Conservation (phyloP, 2,113 vertebrate species). For the Rhynchomys soricoides region DNA sequence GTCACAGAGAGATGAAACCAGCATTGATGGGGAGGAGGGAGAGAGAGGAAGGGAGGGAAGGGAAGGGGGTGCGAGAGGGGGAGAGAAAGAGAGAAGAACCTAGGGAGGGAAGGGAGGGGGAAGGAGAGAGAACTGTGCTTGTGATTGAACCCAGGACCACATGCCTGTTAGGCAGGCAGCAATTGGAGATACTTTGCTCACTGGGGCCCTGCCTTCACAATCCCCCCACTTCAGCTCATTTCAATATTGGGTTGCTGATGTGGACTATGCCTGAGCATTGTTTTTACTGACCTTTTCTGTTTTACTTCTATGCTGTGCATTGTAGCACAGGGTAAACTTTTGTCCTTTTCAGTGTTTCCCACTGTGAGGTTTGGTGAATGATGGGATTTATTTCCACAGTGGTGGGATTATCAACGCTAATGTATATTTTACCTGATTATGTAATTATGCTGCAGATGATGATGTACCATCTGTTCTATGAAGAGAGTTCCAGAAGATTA, state of each 20-base stretch:
- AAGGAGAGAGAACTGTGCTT: background rate
- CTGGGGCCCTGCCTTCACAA: too few species aligned
- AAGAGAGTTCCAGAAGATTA: background rate
- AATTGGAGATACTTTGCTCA: too few species aligned
- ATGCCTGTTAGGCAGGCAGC: background rate
- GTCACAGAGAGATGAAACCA: conserved; percentile 12
- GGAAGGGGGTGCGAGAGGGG: rapidly evolving
- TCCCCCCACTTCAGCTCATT: background rate
- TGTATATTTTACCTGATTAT: conserved; percentile 37
- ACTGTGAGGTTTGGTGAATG: conserved; percentile 6
- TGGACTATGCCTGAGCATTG: too few species aligned
- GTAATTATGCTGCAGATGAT: conserved; percentile 24
- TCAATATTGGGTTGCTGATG: too few species aligned
- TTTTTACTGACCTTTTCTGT: background rate
- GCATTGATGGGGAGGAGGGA: background rate
- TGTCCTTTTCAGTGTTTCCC: background rate
- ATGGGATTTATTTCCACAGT: conserved; percentile 23
- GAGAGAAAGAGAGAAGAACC: too few species aligned
- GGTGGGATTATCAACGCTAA: conserved; percentile 3
- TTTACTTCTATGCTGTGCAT: background rate
- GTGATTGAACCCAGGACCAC: background rate
- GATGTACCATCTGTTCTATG: conserved; percentile 20
- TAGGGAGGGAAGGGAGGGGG: too few species aligned
- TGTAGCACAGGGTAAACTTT: background rate
- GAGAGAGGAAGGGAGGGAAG: too few species aligned